Evolutionary conservation across 2,888 invertebrate species (phyloP).

Genomic region (Ephialtes manifestator): DNA sequence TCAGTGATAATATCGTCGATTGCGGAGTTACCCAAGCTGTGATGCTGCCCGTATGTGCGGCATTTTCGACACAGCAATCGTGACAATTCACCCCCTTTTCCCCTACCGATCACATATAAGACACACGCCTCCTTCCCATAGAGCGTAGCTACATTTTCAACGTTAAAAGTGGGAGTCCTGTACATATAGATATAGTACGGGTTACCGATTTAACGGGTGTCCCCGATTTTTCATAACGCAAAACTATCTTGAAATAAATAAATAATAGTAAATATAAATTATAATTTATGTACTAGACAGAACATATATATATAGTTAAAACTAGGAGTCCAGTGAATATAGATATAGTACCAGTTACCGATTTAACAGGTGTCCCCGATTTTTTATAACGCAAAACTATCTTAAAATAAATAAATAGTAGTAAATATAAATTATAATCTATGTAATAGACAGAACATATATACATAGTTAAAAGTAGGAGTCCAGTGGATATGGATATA

Average conservation of each 20-base stretch:
- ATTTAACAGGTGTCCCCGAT: no score
- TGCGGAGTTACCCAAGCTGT: background rate
- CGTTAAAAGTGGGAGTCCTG: slow-evolving; percentile 83
- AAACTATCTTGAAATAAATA: background rate
- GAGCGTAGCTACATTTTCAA: slow-evolving; percentile 72
- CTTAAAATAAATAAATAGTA: no score
- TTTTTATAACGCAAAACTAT: no score
- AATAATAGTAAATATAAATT: no score
- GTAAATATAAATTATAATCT: no score
- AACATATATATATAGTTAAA: no score
- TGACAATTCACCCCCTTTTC: slow-evolving; percentile 38
- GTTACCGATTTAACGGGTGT: slow-evolving; percentile 79
- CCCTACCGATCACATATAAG: slow-evolving; percentile 14
- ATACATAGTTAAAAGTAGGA: no score
- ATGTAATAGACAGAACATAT: no score
- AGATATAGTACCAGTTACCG: no score
- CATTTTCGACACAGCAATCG: background rate
- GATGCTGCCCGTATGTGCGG: background rate
- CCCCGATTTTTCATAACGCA: slow-evolving; percentile 1
- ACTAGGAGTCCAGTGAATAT: no score
- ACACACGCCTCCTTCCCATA: slow-evolving; percentile 45
- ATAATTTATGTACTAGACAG: no score
- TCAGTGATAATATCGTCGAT: background rate
- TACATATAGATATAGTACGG: slow-evolving; percentile 77
- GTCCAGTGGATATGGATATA: no score